Evolutionary conservation across 2,888 invertebrate species (phyloP), one percentile per base, ranked within the genome.

Genomic region (Agonopterix alstromeriana): DNA sequence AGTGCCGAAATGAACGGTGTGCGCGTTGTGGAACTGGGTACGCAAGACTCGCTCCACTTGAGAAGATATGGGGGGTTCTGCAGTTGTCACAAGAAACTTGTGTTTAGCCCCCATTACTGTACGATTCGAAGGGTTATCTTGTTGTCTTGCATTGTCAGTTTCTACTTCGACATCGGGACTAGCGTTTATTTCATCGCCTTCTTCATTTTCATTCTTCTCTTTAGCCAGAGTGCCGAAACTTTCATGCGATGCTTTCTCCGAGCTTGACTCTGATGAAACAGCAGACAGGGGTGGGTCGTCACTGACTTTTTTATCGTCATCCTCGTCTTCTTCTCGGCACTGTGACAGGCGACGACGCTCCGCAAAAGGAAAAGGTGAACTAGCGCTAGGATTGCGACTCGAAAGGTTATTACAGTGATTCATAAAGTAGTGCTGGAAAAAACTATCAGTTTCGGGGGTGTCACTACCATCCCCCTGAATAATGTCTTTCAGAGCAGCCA

Each of bases 251-350:
- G 60, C 58, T 2, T 56, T 56, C 51, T 68, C 69, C 4, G 63
- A 56, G 40, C 58, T 57, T 10, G 56, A 45, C 12, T 63, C 65
- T 11, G 67, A 61, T 43, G 70, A 67, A 45, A 62, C 52, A 35
- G 53, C 54, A 2, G 68, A 62, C 9, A 65, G 59, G 8, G 67
- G 55, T 36, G 64, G 62, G 0, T 8, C 11, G 49, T 75, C 68
- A 38, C 50, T 53, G 36, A 86, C 84, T 61, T 80, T 84, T 46
- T 70, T 82, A 46, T 78, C 90, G 57, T 94, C 94, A 48, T 94
- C 94, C 71, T 95, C 95, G 63, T 95, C 95, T 80, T 95, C 95
- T 72, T 95, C 95, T 52, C 94, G 91, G 72, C 95, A 95, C 77
- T 95, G 95, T 2, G 95, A 95, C 55, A 95, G 77, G 10, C 95